Conservation (phyloP, 1,140 invertebrate species). For the Drusus annulatus region DNA sequence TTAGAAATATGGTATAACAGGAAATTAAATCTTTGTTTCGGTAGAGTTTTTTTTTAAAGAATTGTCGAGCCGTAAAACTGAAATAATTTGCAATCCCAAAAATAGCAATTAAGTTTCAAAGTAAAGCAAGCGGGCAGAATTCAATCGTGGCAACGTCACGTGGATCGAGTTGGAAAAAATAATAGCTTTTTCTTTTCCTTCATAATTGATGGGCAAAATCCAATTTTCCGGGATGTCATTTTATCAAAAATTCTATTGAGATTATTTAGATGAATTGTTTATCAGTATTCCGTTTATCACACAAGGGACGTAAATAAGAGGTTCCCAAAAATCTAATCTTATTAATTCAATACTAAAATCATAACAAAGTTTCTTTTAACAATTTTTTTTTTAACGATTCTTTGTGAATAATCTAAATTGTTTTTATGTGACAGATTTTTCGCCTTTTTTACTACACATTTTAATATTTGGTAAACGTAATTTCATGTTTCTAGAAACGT, state of each 20-base stretch:
- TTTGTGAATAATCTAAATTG: too few relatives aligned
- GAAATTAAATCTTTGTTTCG: too few relatives aligned
- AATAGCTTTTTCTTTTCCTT: constrained; percentile 10
- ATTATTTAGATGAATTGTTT: background rate
- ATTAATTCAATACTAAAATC: too few relatives aligned
- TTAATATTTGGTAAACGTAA: background rate
- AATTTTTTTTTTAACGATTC: too few relatives aligned
- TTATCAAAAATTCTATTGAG: constrained; percentile 14
- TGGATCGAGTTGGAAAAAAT: background rate
- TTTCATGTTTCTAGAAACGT: too few relatives aligned
- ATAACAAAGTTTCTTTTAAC: too few relatives aligned
- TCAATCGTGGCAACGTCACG: background rate
- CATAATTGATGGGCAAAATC: constrained; percentile 7
- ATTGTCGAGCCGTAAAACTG: too few relatives aligned
- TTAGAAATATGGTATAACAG: too few relatives aligned
- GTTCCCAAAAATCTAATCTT: background rate
- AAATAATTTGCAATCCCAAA: background rate
- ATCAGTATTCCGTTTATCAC: background rate
- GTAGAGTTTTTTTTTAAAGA: too few relatives aligned
- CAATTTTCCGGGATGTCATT: constrained; percentile 30
- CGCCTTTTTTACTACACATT: background rate
- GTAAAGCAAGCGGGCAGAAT: background rate
- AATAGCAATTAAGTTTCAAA: background rate
- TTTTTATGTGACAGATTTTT: too few relatives aligned
- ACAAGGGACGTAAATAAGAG: background rate